phyloP scores from a whole-genome alignment of 2,113 vertebrate genomes.

The Oryzias javanicus region DNA sequence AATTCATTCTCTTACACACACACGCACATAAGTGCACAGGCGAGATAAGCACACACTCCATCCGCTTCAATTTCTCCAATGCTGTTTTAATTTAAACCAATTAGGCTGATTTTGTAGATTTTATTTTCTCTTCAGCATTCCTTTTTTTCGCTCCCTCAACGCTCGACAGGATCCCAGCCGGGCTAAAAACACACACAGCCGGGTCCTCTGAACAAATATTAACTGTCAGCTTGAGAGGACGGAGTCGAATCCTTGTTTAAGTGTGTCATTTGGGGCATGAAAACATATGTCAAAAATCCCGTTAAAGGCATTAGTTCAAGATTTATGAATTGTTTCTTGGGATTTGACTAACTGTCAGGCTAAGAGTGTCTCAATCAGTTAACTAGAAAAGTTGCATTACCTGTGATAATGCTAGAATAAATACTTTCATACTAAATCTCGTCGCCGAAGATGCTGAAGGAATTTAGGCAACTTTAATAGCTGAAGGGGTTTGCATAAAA shows the following conservation, averaged over 20 bases:
- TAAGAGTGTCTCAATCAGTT: constrained; percentile 25
- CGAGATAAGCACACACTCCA: constrained; percentile 49
- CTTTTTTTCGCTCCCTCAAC: constrained; percentile 22
- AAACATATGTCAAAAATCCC: constrained; percentile 68
- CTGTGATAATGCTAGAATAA: no score
- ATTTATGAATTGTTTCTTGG: constrained; percentile 15
- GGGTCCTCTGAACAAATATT: constrained; percentile 69
- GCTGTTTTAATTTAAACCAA: constrained; percentile 67
- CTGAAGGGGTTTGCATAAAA: no score
- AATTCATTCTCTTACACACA: constrained; percentile 23
- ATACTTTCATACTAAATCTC: no score
- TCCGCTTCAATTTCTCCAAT: constrained; percentile 40
- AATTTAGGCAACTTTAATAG: no score
- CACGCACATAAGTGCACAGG: constrained; percentile 14
- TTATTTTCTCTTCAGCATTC: constrained; percentile 51
- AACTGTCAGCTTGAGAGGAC: constrained; percentile 57
- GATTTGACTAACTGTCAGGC: constrained; percentile 11
- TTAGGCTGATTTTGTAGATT: constrained; percentile 60
- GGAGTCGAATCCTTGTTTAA: constrained; percentile 49
- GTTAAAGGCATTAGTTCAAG: constrained; percentile 57
- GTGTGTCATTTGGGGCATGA: constrained; percentile 52
- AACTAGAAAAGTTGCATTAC: no score
- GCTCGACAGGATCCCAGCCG: constrained; percentile 65
- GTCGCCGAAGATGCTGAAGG: no score
- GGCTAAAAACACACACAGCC: constrained; percentile 72